phyloP scores from a whole-genome alignment of 2,888 invertebrate species.

The Axea sp. region DNA sequence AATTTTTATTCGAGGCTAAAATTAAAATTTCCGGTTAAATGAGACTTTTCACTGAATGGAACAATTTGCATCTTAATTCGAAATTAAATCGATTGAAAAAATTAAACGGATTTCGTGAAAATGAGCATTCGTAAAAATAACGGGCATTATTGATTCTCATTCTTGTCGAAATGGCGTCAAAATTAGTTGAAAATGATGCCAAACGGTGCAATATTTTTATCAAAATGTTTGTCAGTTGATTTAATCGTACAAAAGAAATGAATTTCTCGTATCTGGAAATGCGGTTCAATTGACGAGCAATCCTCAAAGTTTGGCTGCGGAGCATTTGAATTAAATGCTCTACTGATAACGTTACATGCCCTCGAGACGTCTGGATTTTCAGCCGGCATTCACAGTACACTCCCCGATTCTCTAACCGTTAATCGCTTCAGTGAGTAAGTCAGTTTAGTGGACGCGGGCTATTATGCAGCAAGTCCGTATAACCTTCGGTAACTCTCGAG shows the following conservation, averaged over 20 bases:
- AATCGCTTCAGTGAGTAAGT: slow-evolving; percentile 55
- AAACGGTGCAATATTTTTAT: not conserved
- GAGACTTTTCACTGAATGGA: too few relatives aligned
- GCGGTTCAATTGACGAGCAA: slow-evolving; percentile 48
- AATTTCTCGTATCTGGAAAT: slow-evolving; percentile 39
- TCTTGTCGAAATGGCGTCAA: too few relatives aligned
- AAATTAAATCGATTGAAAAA: too few relatives aligned
- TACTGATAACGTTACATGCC: slow-evolving; percentile 55
- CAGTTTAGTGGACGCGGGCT: slow-evolving; percentile 55
- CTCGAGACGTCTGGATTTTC: slow-evolving; percentile 46
- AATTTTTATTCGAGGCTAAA: too few relatives aligned
- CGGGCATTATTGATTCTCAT: too few relatives aligned
- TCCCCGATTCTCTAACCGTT: slow-evolving; percentile 48
- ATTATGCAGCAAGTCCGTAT: slow-evolving; percentile 49
- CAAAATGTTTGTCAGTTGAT: slow-evolving; percentile 3
- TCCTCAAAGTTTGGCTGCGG: slow-evolving; percentile 39
- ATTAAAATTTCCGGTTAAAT: too few relatives aligned
- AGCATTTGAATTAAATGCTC: slow-evolving; percentile 49
- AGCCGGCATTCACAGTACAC: slow-evolving; percentile 30
- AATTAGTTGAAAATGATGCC: too few relatives aligned
- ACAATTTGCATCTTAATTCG: too few relatives aligned
- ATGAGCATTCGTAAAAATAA: too few relatives aligned
- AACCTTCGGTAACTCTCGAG: slow-evolving; percentile 36
- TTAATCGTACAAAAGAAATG: slow-evolving; percentile 38
- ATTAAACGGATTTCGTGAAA: too few relatives aligned